Percentiles rank a stretch among this genome's conserved stretches.
Conservation (phyloP, 2,888 invertebrate genomes). For the Agonopterix alstromeriana region DNA sequence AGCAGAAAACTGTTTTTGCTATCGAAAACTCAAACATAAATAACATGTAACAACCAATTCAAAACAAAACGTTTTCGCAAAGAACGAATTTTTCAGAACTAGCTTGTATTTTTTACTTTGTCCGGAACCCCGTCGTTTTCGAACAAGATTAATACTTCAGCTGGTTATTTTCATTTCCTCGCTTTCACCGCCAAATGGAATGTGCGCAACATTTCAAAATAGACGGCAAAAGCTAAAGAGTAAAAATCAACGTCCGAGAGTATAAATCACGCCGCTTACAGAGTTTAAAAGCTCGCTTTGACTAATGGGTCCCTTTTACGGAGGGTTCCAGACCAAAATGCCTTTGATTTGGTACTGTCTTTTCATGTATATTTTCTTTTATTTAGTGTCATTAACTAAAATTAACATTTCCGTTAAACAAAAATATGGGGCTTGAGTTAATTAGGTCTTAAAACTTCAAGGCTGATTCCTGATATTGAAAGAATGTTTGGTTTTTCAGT, state of each 20-base stretch:
- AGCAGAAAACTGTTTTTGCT: too few relatives aligned
- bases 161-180: conserved; percentile 38
- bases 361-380: conserved; percentile 19
- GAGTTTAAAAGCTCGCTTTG: conserved; percentile 51
- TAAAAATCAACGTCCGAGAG: conserved; percentile 35
- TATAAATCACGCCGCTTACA: conserved; percentile 54
- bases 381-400: not conserved
- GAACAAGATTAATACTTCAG: conserved; percentile 28
- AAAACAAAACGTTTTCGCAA: too few relatives aligned
- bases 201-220: conserved; percentile 46
- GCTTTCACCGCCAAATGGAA: conserved; percentile 43
- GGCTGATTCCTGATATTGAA: too few relatives aligned
- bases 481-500: too few relatives aligned
- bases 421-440: too few relatives aligned
- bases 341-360: conserved; percentile 30
- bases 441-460: too few relatives aligned
- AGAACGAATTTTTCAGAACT: too few relatives aligned
- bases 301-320: conserved; percentile 44
- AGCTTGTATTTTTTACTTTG: too few relatives aligned
- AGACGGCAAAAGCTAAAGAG: conserved; percentile 34
- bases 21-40: too few relatives aligned
- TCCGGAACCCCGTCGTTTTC: not conserved
- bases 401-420: not conserved
- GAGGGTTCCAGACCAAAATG: conserved; percentile 25
- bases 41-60: too few relatives aligned